phyloP scores from a whole-genome alignment of 2,797 vertebrate genomes.

The Schizothorax lantsangensis region DNA sequence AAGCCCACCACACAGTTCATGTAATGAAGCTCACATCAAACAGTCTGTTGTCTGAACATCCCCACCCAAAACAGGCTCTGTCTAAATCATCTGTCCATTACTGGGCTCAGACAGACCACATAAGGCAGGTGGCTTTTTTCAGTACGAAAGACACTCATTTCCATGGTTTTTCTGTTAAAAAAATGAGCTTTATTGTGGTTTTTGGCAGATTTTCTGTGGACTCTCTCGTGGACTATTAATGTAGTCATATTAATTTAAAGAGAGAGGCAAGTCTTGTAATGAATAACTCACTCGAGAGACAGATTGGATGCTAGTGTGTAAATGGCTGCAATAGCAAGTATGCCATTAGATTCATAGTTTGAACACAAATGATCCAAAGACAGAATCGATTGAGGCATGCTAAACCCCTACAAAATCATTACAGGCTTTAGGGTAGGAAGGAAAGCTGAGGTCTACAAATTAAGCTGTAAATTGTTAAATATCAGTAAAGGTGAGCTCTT shows the following conservation, averaged over 20 bases:
- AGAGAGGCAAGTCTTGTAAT: slow-evolving; percentile 22
- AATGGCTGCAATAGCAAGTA: slow-evolving; percentile 35
- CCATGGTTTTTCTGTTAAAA: neutral
- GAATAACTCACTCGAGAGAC: slow-evolving; percentile 42
- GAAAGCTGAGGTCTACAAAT: slow-evolving; percentile 60
- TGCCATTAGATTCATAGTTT: slow-evolving; percentile 52
- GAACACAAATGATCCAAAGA: slow-evolving; percentile 58
- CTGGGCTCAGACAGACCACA: slow-evolving; percentile 81
- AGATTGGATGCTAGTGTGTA: slow-evolving; percentile 34
- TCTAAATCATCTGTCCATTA: slow-evolving; percentile 68
- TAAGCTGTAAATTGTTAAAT: slow-evolving; percentile 67
- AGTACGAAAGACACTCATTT: slow-evolving; percentile 37
- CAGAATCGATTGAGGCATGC: slow-evolving; percentile 46
- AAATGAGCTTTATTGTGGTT: slow-evolving; percentile 24
- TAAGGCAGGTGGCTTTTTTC: slow-evolving; percentile 82
- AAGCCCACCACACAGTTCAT: slow-evolving; percentile 59
- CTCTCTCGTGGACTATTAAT: slow-evolving; percentile 25
- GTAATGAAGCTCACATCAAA: slow-evolving; percentile 51
- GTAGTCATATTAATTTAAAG: slow-evolving; percentile 41
- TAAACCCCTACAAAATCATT: slow-evolving; percentile 80
- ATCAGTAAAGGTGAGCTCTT: slow-evolving; percentile 73
- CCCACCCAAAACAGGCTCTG: slow-evolving; percentile 53
- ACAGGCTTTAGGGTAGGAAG: slow-evolving; percentile 54
- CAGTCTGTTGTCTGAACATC: slow-evolving; percentile 58
- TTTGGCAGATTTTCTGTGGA: slow-evolving; percentile 16